Percentiles rank a stretch among this genome's conserved stretches.
Evolutionary conservation across 2,113 vertebrate genomes (phyloP).

Genomic region (Sisor rabdophorus): DNA sequence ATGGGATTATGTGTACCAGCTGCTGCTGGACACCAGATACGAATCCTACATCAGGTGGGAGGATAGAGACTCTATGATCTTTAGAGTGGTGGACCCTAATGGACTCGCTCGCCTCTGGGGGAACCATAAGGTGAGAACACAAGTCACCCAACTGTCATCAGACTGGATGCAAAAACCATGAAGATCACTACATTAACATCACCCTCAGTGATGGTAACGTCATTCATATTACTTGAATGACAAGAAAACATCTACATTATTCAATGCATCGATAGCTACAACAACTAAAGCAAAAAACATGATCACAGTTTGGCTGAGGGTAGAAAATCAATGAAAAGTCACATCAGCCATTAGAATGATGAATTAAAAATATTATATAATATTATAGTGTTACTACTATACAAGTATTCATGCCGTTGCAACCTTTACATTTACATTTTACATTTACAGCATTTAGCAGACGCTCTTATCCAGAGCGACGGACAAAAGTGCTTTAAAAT

Average conservation of each 20-base stretch:
- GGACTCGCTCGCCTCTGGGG: slow-evolving; percentile 89
- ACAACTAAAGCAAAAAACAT: too few species aligned
- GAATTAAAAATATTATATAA: too few species aligned
- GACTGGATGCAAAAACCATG: too few species aligned
- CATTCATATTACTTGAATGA: background rate
- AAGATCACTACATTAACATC: background rate
- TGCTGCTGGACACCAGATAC: slow-evolving; percentile 79
- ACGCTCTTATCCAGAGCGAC: too few species aligned
- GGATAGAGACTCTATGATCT: slow-evolving; percentile 74
- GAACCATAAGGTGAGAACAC: slow-evolving; percentile 80
- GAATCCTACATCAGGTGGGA: slow-evolving; percentile 83
- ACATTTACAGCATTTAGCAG: too few species aligned
- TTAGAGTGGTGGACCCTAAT: slow-evolving; percentile 80
- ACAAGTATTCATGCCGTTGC: too few species aligned
- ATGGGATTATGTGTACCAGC: slow-evolving; percentile 85
- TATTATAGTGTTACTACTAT: too few species aligned
- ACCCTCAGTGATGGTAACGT: background rate
- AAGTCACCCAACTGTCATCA: background rate
- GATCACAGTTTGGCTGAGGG: too few species aligned
- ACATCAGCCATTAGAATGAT: too few species aligned
- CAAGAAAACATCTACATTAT: background rate
- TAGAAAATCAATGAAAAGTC: too few species aligned
- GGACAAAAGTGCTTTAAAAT: too few species aligned
- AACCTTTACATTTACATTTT: too few species aligned
- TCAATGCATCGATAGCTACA: background rate